A percentile compares a stretch with the other conserved stretches of the same genome.
phyloP scores from a whole-genome alignment of 2,113 vertebrate species.

The Alethe diademata region DNA sequence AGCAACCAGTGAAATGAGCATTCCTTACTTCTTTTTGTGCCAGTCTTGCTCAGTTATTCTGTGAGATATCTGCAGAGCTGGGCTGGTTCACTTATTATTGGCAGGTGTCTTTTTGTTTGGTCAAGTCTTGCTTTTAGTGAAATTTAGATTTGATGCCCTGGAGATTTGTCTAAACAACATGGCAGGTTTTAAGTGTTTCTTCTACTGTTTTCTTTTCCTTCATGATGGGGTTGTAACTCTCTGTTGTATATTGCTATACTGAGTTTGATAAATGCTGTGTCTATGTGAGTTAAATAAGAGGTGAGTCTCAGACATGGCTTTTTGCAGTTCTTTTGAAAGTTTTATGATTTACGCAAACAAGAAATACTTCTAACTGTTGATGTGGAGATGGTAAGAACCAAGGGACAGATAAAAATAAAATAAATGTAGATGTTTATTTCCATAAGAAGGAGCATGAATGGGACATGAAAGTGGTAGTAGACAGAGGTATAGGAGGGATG shows the following conservation, averaged over 20 bases:
- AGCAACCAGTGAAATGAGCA: neutral
- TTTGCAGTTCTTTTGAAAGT: neutral
- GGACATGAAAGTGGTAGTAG: neutral
- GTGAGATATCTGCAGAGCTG: neutral
- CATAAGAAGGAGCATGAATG: neutral
- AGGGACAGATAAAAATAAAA: neutral
- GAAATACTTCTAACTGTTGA: neutral
- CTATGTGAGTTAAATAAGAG: neutral
- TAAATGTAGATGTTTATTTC: neutral
- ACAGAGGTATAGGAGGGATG: neutral
- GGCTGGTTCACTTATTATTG: neutral
- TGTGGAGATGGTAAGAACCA: neutral
- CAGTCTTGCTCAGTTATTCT: neutral
- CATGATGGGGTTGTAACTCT: accelerated
- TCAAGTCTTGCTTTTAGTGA: neutral
- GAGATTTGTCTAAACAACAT: neutral
- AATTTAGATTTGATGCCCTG: neutral
- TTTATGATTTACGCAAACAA: neutral
- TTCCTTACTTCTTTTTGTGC: neutral
- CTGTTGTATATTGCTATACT: neutral
- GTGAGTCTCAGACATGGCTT: neutral
- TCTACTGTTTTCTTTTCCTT: neutral
- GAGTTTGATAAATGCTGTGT: neutral
- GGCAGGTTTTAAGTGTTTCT: neutral
- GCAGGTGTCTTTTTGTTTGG: neutral